Percentiles rank a stretch among this genome's conserved stretches.
phyloP scores from a whole-genome alignment of 2,113 vertebrate genomes.

The Scomber japonicus region DNA sequence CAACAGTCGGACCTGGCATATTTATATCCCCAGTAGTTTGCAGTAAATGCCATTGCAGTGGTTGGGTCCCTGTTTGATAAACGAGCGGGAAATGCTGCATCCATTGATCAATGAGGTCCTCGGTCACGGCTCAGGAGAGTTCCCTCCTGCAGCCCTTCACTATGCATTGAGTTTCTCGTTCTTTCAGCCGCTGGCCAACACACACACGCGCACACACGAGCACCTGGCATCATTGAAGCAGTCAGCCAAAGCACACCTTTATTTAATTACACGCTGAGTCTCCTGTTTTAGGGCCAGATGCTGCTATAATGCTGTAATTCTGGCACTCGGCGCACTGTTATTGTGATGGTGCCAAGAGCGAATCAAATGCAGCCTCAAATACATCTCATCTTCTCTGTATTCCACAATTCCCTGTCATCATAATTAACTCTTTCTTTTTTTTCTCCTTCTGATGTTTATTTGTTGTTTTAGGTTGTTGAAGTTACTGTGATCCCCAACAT shows the following conservation, averaged over 20 bases:
- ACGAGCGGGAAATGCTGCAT: slow-evolving; percentile 56
- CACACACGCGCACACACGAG: not conserved
- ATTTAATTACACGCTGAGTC: slow-evolving; percentile 21
- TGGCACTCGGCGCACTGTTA: not conserved
- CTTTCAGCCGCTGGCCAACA: slow-evolving; percentile 13
- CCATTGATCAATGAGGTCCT: slow-evolving; percentile 57
- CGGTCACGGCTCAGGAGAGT: slow-evolving; percentile 31
- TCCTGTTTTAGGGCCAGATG: slow-evolving; percentile 21
- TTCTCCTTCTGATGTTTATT: slow-evolving; percentile 4
- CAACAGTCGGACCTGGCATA: slow-evolving; percentile 3
- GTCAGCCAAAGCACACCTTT: slow-evolving; percentile 46
- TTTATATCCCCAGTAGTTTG: slow-evolving; percentile 37
- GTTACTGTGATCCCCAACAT: slow-evolving; percentile 81
- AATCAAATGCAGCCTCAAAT: slow-evolving; percentile 8
- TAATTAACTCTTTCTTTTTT: not conserved
- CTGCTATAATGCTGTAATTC: slow-evolving; percentile 20
- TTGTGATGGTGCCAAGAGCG: not conserved
- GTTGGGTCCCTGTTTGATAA: slow-evolving; percentile 43
- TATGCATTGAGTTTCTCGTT: slow-evolving; percentile 10
- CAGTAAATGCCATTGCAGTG: slow-evolving; percentile 33
- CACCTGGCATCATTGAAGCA: slow-evolving; percentile 18
- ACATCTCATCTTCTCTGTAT: slow-evolving; percentile 4
- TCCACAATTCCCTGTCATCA: slow-evolving; percentile 6
- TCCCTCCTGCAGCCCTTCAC: slow-evolving; percentile 49
- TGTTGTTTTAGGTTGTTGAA: slow-evolving; percentile 68